These are phyloP conservation scores for Acanthosepion esculentum DNA, from an alignment of 2,888 invertebrate species.

Conservation along the genomic window DNA sequence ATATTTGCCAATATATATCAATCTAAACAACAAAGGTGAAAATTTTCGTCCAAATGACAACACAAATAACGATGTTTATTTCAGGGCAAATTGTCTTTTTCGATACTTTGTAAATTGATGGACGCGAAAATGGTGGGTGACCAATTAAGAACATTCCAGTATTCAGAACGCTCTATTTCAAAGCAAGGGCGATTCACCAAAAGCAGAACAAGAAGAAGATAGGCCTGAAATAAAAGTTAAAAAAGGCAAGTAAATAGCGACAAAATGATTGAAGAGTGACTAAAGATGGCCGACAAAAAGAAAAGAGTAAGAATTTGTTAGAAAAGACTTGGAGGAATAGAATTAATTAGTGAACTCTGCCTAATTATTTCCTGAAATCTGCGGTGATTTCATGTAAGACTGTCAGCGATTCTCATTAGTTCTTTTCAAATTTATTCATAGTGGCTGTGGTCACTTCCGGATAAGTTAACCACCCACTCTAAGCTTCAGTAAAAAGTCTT, in stretches of 20 bases:
- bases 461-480: background rate
- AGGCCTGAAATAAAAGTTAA: background rate
- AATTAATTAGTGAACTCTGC: background rate
- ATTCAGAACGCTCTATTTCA: background rate
- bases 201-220: background rate
- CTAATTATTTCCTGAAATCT: background rate
- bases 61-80: background rate
- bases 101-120: background rate
- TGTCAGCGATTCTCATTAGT: background rate
- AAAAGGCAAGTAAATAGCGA: background rate
- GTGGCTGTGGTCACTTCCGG: background rate
- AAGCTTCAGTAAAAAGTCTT: background rate
- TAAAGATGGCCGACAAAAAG: background rate
- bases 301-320: background rate
- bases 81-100: too few relatives aligned
- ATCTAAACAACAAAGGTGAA: background rate
- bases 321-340: background rate
- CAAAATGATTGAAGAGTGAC: background rate
- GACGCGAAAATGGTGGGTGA: background rate
- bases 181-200: background rate
- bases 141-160: background rate
- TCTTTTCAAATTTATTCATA: slow-evolving; percentile 9
- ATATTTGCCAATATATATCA: background rate
- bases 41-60: background rate
- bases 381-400: background rate